Evolutionary conservation across 1,140 invertebrate genomes (phyloP).

Genomic region (Lordiphosa stackelbergi): DNA sequence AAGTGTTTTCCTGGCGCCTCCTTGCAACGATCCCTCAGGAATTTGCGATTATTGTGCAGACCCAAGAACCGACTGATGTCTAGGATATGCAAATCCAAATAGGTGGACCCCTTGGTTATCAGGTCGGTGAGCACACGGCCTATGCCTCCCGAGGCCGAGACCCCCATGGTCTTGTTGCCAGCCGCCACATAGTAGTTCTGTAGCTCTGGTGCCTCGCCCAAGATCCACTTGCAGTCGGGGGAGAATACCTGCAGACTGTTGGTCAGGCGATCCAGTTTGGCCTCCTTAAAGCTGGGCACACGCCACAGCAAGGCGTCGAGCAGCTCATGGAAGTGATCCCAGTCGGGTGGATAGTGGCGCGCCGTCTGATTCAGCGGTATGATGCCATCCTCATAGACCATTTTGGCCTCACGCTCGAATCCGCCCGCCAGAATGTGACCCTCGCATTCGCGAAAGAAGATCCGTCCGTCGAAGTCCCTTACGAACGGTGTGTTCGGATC

Average conservation of each 20-base stretch:
- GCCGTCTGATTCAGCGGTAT: slow-evolving; percentile 80
- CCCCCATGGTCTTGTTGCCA: slow-evolving; percentile 96
- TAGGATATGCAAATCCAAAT: slow-evolving; percentile 92
- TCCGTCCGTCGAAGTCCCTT: slow-evolving; percentile 91
- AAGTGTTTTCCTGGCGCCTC: slow-evolving; percentile 96
- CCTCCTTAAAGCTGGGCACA: slow-evolving; percentile 86
- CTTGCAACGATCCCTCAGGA: slow-evolving; percentile 92
- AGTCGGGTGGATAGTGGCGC: slow-evolving; percentile 87
- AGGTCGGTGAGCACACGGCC: slow-evolving; percentile 93
- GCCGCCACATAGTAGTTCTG: slow-evolving; percentile 96
- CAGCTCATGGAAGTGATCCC: slow-evolving; percentile 96
- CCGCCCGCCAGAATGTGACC: slow-evolving; percentile 88
- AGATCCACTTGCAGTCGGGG: slow-evolving; percentile 93
- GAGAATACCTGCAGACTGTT: slow-evolving; percentile 96
- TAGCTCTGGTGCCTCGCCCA: slow-evolving; percentile 96
- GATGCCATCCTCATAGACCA: slow-evolving; percentile 89
- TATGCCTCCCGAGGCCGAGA: slow-evolving; percentile 95
- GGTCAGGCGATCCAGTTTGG: slow-evolving; percentile 86
- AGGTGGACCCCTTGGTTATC: slow-evolving; percentile 89
- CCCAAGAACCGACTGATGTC: slow-evolving; percentile 96
- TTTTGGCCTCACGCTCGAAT: slow-evolving; percentile 92
- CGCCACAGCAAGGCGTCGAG: slow-evolving; percentile 90
- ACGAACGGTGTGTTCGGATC: slow-evolving; percentile 89
- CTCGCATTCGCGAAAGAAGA: slow-evolving; percentile 90
- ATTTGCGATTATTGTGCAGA: slow-evolving; percentile 96